These are phyloP conservation scores for Alca torda DNA, from an alignment of 2,797 vertebrate species.

Conservation along the genomic window DNA sequence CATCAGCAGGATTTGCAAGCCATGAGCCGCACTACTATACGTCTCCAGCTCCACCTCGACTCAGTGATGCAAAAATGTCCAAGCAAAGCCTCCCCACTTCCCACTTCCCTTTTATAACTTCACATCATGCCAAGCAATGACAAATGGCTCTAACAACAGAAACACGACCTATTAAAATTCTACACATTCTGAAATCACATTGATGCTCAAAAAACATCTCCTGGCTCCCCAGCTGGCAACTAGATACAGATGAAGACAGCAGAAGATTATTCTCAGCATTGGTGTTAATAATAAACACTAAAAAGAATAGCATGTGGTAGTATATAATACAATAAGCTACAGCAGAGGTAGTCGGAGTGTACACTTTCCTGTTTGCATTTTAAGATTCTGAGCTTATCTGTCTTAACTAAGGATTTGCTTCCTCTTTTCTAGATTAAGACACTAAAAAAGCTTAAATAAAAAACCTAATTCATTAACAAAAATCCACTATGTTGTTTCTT, in stretches of 20 bases:
- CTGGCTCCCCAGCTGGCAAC: neutral
- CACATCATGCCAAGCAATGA: neutral
- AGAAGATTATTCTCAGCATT: neutral
- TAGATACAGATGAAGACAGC: neutral
- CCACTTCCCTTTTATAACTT: neutral
- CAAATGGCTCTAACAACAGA: neutral
- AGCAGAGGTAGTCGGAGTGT: neutral
- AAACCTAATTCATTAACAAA: neutral
- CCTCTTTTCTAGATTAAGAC: neutral
- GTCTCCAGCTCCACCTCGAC: neutral
- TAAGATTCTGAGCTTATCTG: neutral
- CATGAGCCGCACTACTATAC: neutral
- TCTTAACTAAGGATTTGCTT: constrained; percentile 17
- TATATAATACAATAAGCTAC: neutral
- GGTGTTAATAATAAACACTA: neutral
- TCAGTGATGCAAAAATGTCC: neutral
- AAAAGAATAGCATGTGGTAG: neutral
- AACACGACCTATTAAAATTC: neutral
- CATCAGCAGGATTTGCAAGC: neutral
- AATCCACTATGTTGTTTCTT: neutral
- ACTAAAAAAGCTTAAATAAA: neutral
- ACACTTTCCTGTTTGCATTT: neutral
- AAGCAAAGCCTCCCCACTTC: neutral
- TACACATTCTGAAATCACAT: neutral
- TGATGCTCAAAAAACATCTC: neutral